Percentiles rank a stretch among this genome's conserved stretches.
Evolutionary conservation across 1,140 invertebrate species (phyloP).

Genomic region (Lepidurus apus): DNA sequence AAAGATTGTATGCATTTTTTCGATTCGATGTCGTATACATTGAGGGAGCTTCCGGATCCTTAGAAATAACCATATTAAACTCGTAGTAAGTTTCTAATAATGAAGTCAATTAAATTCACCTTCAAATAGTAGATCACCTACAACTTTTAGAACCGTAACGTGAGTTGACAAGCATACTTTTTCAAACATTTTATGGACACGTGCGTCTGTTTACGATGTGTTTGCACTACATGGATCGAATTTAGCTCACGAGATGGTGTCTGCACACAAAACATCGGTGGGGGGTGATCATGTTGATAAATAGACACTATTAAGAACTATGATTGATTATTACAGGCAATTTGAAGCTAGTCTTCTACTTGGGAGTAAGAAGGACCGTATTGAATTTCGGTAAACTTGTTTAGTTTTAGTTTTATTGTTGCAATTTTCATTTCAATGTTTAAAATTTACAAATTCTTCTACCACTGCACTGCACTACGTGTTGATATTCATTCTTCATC

Average conservation of each 20-base stretch:
- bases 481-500: not conserved
- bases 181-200: not conserved
- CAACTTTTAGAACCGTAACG: not conserved
- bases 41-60: constrained; percentile 20
- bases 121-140: not conserved
- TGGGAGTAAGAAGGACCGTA: not conserved
- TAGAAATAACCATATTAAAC: not conserved
- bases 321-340: not conserved
- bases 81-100: not conserved
- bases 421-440: not conserved
- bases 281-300: not conserved
- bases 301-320: not conserved
- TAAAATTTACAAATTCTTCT: not conserved
- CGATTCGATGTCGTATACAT: not conserved
- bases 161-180: not conserved
- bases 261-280: no score
- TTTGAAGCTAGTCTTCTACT: not conserved
- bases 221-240: no score
- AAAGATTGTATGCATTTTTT: not conserved
- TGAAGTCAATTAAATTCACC: not conserved
- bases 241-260: no score
- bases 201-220: no score
- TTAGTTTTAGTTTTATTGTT: not conserved
- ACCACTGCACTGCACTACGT: not conserved
- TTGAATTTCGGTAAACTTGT: not conserved